These are phyloP conservation scores for Phthorimaea operculella DNA, from an alignment of 1,140 invertebrate species.

Conservation along the genomic window DNA sequence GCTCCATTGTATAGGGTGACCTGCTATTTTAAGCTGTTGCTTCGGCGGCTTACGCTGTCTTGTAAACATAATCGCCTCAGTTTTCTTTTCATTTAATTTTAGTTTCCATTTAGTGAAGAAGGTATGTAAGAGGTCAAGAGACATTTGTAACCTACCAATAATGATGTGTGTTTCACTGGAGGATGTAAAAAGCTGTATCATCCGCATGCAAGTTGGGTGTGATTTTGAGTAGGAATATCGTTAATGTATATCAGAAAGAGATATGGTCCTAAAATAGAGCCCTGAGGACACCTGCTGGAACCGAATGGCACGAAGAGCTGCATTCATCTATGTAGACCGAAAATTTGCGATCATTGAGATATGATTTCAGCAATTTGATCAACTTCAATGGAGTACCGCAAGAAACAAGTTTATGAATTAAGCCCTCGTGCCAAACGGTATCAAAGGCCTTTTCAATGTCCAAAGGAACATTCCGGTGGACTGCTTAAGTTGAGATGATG, in stretches of 20 bases:
- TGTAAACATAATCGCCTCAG: slow-evolving; percentile 5
- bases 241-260: slow-evolving; percentile 5
- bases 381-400: neutral
- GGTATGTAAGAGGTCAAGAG: neutral
- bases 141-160: neutral
- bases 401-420: neutral
- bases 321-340: neutral
- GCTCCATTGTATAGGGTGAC: neutral
- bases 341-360: neutral
- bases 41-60: neutral
- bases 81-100: slow-evolving; percentile 2
- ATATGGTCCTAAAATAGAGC: slow-evolving; percentile 4
- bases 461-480: slow-evolving; percentile 1
- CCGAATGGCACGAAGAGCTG: neutral
- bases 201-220: slow-evolving; percentile 1
- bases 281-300: slow-evolving; percentile 16
- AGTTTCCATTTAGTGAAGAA: slow-evolving; percentile 3
- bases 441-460: neutral
- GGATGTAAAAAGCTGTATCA: slow-evolving; percentile 1
- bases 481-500: neutral
- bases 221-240: neutral
- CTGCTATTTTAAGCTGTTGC: neutral
- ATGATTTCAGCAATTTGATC: neutral
- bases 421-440: neutral
- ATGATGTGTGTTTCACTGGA: neutral